Evolutionary conservation across 2,888 invertebrate genomes (phyloP), one percentile per base, ranked within the genome.

Genomic region (Sesamia inferens): DNA sequence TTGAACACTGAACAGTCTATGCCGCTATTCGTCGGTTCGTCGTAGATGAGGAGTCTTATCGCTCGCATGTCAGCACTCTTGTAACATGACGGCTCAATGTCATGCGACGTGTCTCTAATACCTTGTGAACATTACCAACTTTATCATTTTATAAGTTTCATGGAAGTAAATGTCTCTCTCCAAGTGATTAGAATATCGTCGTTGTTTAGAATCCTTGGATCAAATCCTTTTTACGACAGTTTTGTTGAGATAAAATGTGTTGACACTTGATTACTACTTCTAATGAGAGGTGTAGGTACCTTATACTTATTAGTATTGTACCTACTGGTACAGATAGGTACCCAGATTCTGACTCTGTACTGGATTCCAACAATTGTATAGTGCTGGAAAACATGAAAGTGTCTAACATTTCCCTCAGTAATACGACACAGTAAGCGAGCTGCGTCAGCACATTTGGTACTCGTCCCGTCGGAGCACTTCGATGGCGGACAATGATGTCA

Each of bases 11-110:
- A 59, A 63, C 71, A 11, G 59, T 67, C 44, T 47, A 42, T 22
- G 22, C 31, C 13, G 68, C 19, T 48, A 11, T 54, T 42, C 31
- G 54, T n/a, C 62, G 39, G 47, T 22, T 10, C 24, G 16, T 39
- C 24, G 57, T 54, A 58, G 47, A 61, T 24, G n/a, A 5, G 2
- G 31, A 31, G 64, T 22, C n/a, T 10, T 58, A 62, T 42, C 77
- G 59, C 16, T n/a, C 48, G 11, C 4, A 63, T 42, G 78, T 78
- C 80, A 78, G 80, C 82, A 59, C 16, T 77, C 55, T 66, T 19
- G 72, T 22, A 14, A 71, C 72, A 19, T 55, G 59, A 13, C 63
- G 62, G 19, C 19, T 42, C 22, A 22, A 58, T 68, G 63, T 54
- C 55, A 54, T 4, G 8, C 51, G 54, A 48, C 73, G 16, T 44